Evolutionary conservation across 2,888 invertebrate genomes (phyloP), one percentile per base, ranked within the genome.

Genomic region (Synergus gifuensis): DNA sequence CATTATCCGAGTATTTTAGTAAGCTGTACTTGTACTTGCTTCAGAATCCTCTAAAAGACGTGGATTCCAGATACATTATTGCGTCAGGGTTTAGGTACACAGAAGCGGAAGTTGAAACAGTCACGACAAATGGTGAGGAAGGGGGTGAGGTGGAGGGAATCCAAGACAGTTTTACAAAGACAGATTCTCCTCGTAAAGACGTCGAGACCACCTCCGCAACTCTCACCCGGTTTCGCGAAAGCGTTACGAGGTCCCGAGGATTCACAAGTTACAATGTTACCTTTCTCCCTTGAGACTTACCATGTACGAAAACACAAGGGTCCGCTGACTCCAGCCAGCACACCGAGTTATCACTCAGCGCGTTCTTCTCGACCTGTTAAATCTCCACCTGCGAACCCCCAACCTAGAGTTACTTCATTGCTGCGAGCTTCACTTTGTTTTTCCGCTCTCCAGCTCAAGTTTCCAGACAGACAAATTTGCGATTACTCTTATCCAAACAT

Each of bases 111-210:
- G 58, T 16, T 58, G 46, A 58, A 18, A 14, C 14, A 40, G 28
- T 18, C 16, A 58, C 44, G 58, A 58, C 54, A 76, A 58, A 60
- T 18, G 76, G 40, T 4, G 54, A 28, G 42, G 18, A 18, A 63
- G 40, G 73, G 60, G 46, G 16, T 22, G 18, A 49, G 44, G 28
- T 7, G 36, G 36, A 54, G 36, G 54, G 28, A 73, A 28, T 28
- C 16, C 84, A 79, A 85, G 90, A 90, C 90, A 90, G 90, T 90
- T 91, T 90, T 90, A 90, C 89, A 89, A 89, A 90, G 91, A 91
- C 88, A 89, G 88, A 90, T 91, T 88, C 87, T 85, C 85, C 84
- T 88, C 90, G 90, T 91, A 90, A 91, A 90, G 88, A 88, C 88
- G 90, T 90, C 90, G 85, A 82, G 85, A 81, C 76, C 84, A 84